Base-by-base conservation (phyloP, 2,888 invertebrate species). In the Ornithoptera priamus region DNA sequence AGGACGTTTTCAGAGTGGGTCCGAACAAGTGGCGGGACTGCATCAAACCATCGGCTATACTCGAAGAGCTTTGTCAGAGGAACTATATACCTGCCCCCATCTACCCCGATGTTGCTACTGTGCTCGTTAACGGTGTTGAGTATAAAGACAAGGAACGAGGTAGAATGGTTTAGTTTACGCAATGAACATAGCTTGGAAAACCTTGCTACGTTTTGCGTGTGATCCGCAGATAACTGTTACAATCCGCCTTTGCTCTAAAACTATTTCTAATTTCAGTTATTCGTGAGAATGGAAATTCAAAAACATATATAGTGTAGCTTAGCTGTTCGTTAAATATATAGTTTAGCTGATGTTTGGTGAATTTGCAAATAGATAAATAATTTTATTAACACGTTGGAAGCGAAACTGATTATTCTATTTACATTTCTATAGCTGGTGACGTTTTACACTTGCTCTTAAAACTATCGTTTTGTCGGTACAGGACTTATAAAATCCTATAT, bases 1-100 rank as follows among this genome's bases (percentile, higher is more conserved):
- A 50, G 18, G 15, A 15, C 1, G 3, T n/a, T 56, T 60, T 24
- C 36, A 70, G 94, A 69, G 79, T 80, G 1, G 97, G 97, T 0
- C 95, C 95, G 77, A 95, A 95, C 76, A 93, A 93, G 65, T 98
- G 98, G 98, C 93, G 97, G 56, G 97, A 97, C 84, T 90, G 92
- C 6, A 84, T 93, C 69, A 95, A 94, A 74, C 98, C 98, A 0
- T 94, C 95, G 0, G 93, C 94, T 73, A 96, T 98, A 72, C 89
- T 98, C 12, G 91, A 93, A 65, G 93, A 94, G 39, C 81, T 97
- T 0, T 98, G 98, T 81, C 89, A 87, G 58, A 94, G 93, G 64
- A 94, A 95, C 75, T 95, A 96, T 75, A 72, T 91, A 0, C 75
- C 79, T 0, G 68, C 79, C 0, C 89, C 89, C 0, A 56, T 76